Conservation (phyloP, 2,888 invertebrate species). For the Hirtodrosophila trivittata region DNA sequence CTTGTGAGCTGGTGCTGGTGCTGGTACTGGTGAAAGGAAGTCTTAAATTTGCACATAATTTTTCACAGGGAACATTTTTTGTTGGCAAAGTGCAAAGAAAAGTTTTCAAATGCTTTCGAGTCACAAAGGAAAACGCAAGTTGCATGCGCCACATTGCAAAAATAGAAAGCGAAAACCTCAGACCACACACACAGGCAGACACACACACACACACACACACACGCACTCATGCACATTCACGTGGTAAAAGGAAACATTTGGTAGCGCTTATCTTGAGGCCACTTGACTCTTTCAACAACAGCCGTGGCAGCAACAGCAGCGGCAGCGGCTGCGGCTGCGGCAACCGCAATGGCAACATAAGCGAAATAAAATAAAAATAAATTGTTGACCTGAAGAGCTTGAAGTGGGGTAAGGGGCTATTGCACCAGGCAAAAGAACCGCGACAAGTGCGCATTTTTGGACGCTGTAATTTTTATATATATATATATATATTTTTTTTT, state of each 20-base stretch:
- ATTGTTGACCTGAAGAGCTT: conserved; percentile 49
- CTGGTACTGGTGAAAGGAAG: conserved; percentile 18
- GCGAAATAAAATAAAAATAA: conserved; percentile 72
- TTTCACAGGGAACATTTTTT: conserved; percentile 33
- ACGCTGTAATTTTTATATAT: conserved; percentile 49
- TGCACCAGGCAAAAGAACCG: conserved; percentile 42
- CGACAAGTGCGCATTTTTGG: conserved; percentile 68
- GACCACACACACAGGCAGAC: conserved; percentile 21
- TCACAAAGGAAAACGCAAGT: conserved; percentile 49
- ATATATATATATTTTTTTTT: conserved; percentile 14
- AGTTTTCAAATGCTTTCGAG: conserved; percentile 38
- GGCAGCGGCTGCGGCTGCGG: background rate
- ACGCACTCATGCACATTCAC: conserved; percentile 7
- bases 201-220: conserved; percentile 12
- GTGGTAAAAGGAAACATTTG: conserved; percentile 58
- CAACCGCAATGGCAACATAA: conserved; percentile 47
- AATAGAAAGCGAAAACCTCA: conserved; percentile 42
- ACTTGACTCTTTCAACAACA: conserved; percentile 64
- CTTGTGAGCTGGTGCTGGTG: background rate
- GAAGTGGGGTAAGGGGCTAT: background rate
- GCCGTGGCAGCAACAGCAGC: conserved; percentile 14
- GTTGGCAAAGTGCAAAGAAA: conserved; percentile 39
- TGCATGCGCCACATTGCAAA: conserved; percentile 54
- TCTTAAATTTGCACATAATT: conserved; percentile 50
- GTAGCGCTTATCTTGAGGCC: conserved; percentile 69